Conservation (phyloP, 2,888 invertebrate species). For the Anodontia alba region DNA sequence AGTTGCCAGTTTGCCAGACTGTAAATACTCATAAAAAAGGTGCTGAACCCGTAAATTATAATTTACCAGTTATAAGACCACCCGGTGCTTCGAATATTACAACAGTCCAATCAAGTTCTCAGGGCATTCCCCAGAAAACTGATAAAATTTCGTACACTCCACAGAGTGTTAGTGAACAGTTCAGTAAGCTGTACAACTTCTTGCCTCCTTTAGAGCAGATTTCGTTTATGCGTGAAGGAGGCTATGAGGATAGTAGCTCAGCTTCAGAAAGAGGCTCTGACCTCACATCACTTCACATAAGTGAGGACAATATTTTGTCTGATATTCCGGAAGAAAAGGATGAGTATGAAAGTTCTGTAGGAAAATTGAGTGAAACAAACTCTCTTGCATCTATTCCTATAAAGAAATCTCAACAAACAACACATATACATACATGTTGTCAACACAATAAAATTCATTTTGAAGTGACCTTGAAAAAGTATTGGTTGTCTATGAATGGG, state of each 20-base stretch:
- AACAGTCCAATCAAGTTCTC: background rate
- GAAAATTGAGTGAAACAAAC: conserved; percentile 48
- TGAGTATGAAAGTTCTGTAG: conserved; percentile 67
- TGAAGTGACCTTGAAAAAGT: conserved; percentile 44
- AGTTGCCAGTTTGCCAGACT: background rate
- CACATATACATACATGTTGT: conserved; percentile 20
- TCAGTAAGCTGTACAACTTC: conserved; percentile 41
- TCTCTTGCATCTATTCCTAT: conserved; percentile 48
- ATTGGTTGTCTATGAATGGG: conserved; percentile 62
- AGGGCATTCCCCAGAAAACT: background rate
- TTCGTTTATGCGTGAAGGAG: conserved; percentile 40
- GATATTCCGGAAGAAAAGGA: conserved; percentile 78
- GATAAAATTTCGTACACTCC: background rate
- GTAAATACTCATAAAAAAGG: background rate
- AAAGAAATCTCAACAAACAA: conserved; percentile 21
- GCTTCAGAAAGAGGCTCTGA: conserved; percentile 57
- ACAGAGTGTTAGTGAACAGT: conserved; percentile 29
- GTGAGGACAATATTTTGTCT: conserved; percentile 75
- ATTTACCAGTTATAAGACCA: background rate
- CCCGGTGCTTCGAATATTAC: background rate
- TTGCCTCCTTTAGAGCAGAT: conserved; percentile 39
- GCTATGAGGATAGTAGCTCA: conserved; percentile 57
- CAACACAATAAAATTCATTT: conserved; percentile 28
- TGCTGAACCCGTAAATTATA: background rate
- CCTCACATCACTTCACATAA: conserved; percentile 67